Evolutionary conservation across 2,113 vertebrate species (phyloP).

Genomic region (Eulemur macaco): DNA sequence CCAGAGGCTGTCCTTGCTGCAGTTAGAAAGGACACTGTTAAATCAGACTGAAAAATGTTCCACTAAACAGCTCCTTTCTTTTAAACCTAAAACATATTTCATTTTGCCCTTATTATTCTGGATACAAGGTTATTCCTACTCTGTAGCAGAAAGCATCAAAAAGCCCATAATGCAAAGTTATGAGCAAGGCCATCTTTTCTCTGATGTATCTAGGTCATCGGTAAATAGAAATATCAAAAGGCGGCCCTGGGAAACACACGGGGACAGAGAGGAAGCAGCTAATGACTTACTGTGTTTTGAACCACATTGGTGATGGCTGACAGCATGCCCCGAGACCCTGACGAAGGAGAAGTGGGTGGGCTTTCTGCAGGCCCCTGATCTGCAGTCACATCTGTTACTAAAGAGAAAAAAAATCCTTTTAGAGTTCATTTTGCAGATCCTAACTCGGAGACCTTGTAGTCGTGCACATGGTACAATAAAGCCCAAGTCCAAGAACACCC

Average conservation of each 20-base stretch:
- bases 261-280: conserved; percentile 10
- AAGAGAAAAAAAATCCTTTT: conserved; percentile 16
- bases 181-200: conserved; percentile 28
- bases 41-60: conserved; percentile 24
- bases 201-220: conserved; percentile 53
- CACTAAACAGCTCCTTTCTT: conserved; percentile 31
- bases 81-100: conserved; percentile 26
- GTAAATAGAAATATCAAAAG: conserved; percentile 53
- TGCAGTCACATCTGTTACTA: conserved; percentile 65
- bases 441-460: background rate
- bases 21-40: conserved; percentile 15
- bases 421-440: background rate
- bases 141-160: conserved; percentile 29
- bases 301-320: conserved; percentile 92
- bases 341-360: conserved; percentile 71
- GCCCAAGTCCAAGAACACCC: background rate
- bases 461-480: background rate
- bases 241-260: background rate
- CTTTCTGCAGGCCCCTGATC: conserved; percentile 69
- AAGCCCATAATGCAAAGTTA: conserved; percentile 37
- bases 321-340: conserved; percentile 89
- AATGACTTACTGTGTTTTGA: conserved; percentile 93
- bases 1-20: background rate
- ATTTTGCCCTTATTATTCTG: conserved; percentile 52
- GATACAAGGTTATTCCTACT: conserved; percentile 48